phyloP scores from a whole-genome alignment of 2,888 invertebrate species.

The Aleiodes leptofemur region DNA sequence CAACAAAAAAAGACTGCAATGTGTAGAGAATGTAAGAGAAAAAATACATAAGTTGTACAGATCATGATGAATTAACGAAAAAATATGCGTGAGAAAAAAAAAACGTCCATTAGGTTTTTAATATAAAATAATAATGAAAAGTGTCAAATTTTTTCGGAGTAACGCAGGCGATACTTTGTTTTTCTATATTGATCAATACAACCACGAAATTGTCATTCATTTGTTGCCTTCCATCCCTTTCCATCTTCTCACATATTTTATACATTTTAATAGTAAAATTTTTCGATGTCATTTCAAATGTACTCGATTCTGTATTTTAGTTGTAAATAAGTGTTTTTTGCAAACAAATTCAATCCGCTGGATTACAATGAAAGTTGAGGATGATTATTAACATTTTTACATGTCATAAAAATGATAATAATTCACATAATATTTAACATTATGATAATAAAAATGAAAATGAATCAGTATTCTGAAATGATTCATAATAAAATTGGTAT shows the following conservation, averaged over 20 bases:
- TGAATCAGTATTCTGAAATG: constrained; percentile 64
- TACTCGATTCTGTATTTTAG: constrained; percentile 19
- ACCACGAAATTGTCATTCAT: constrained; percentile 27
- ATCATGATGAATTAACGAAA: constrained; percentile 11
- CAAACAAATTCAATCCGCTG: background rate
- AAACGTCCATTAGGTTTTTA: constrained; percentile 13
- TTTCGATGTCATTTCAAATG: background rate
- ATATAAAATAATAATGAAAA: constrained; percentile 11
- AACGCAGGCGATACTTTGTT: constrained; percentile 45
- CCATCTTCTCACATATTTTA: background rate
- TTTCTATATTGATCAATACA: constrained; percentile 30
- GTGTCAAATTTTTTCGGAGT: constrained; percentile 31
- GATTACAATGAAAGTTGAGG: constrained; percentile 14
- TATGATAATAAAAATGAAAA: constrained; percentile 54
- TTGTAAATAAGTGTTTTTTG: constrained; percentile 30
- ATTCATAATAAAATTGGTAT: constrained; percentile 61
- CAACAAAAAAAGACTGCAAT: constrained; percentile 60
- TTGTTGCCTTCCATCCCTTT: constrained; percentile 35
- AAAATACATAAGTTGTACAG: constrained; percentile 34
- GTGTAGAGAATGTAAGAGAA: constrained; percentile 37
- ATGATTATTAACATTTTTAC: constrained; percentile 35
- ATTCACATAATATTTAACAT: constrained; percentile 54
- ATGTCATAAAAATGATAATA: constrained; percentile 17
- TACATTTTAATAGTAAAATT: constrained; percentile 1
- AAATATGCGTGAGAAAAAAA: constrained; percentile 27